Percentiles rank a stretch among this genome's conserved stretches.
Evolutionary conservation across 2,113 vertebrate species (phyloP).

Genomic region (Bubo scandiacus): DNA sequence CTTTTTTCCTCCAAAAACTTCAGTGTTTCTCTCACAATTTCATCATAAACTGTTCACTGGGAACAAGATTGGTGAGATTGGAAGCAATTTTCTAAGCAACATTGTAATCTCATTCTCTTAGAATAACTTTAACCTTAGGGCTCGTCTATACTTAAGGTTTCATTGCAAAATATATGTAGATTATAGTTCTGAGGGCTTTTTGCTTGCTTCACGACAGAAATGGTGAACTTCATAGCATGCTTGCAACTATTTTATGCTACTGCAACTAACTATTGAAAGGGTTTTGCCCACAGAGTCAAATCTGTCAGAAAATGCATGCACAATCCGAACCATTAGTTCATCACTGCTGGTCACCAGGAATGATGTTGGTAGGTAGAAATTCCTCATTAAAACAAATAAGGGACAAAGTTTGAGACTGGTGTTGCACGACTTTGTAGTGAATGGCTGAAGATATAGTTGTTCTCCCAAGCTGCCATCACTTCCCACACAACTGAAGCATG

Average conservation of each 20-base stretch:
- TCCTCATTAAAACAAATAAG: background rate
- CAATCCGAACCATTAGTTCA: background rate
- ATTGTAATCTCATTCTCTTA: background rate
- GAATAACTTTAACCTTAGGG: constrained; percentile 20
- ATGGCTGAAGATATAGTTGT: background rate
- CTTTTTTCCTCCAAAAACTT: background rate
- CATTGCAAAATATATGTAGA: background rate
- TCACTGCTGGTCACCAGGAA: background rate
- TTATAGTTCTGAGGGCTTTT: background rate
- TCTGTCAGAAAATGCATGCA: background rate
- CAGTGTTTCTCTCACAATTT: background rate
- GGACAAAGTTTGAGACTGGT: background rate
- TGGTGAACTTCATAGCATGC: background rate
- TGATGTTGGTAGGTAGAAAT: background rate
- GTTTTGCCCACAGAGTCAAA: background rate
- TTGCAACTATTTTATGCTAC: background rate
- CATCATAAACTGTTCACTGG: background rate
- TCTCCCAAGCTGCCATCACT: background rate
- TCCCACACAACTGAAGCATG: background rate
- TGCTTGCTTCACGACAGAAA: background rate
- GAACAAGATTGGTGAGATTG: background rate
- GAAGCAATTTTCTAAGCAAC: constrained; percentile 24
- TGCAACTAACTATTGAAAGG: background rate
- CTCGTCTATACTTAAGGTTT: constrained; percentile 39
- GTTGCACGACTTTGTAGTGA: background rate